These are phyloP conservation scores for Troilus luridus DNA, from an alignment of 2,888 invertebrate species.

Conservation along the genomic window DNA sequence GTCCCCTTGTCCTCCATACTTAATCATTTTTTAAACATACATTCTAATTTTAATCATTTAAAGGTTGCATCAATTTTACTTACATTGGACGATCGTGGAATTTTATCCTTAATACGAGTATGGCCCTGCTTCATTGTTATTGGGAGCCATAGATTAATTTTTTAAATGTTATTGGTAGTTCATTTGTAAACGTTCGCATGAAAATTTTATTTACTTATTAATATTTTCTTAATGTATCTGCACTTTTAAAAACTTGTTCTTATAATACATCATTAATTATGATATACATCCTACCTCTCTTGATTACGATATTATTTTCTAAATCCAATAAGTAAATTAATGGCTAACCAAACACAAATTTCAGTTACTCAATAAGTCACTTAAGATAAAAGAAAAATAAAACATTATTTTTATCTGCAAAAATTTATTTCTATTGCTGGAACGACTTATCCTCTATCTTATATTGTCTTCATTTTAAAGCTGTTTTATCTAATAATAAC, in stretches of 20 bases:
- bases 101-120: no score
- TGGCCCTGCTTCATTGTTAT: not conserved
- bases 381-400: not conserved
- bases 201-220: not conserved
- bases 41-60: no score
- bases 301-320: not conserved
- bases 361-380: not conserved
- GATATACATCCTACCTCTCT: not conserved
- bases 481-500: not conserved
- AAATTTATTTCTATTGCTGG: not conserved
- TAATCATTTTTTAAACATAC: no score
- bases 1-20: no score
- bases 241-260: not conserved
- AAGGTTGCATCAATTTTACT: no score
- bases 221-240: not conserved
- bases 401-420: not conserved
- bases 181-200: no score
- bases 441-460: not conserved
- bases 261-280: no score
- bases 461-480: not conserved
- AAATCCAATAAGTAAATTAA: not conserved
- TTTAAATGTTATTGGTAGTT: no score
- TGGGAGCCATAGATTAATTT: no score
- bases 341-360: no score
- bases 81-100: no score